Conservation (phyloP, 2,113 vertebrate genomes). For the Poeciliopsis prolifica region DNA sequence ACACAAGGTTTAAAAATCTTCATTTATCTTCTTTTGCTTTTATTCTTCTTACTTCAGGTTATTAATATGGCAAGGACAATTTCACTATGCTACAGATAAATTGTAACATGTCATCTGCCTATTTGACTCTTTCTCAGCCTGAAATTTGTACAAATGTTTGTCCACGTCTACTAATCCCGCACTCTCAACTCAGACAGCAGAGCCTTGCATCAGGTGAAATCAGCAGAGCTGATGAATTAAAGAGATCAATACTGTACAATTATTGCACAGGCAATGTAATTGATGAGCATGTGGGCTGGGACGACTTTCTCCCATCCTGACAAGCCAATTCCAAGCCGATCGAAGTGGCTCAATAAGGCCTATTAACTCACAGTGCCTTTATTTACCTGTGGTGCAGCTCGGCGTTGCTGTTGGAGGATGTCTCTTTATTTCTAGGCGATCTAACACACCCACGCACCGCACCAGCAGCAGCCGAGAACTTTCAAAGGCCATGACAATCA, state of each 20-base stretch:
- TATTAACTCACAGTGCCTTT: slow-evolving; percentile 58
- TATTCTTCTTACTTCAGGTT: too few species aligned
- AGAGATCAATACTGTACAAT: slow-evolving; percentile 66
- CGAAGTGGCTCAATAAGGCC: slow-evolving; percentile 48
- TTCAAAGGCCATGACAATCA: slow-evolving; percentile 21
- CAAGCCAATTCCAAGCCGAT: slow-evolving; percentile 61
- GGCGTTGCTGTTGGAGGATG: slow-evolving; percentile 5
- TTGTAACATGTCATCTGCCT: too few species aligned
- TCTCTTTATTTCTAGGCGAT: slow-evolving; percentile 35
- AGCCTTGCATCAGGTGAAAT: slow-evolving; percentile 35
- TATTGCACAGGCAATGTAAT: slow-evolving; percentile 63
- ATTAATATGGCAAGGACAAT: too few species aligned
- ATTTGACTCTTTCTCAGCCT: neutral
- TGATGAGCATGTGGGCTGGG: slow-evolving; percentile 57
- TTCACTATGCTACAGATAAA: too few species aligned
- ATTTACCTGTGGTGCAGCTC: slow-evolving; percentile 24
- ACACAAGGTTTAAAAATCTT: too few species aligned
- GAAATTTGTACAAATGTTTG: neutral
- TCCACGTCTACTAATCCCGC: neutral
- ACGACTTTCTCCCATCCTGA: slow-evolving; percentile 39
- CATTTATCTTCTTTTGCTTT: too few species aligned
- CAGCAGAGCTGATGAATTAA: slow-evolving; percentile 50
- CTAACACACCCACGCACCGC: slow-evolving; percentile 3
- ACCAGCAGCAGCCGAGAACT: neutral
- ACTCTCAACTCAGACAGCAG: neutral